Evolutionary conservation across 2,888 invertebrate genomes (phyloP), one percentile per base, ranked within the genome.

Genomic region (Drosophila affinis): DNA sequence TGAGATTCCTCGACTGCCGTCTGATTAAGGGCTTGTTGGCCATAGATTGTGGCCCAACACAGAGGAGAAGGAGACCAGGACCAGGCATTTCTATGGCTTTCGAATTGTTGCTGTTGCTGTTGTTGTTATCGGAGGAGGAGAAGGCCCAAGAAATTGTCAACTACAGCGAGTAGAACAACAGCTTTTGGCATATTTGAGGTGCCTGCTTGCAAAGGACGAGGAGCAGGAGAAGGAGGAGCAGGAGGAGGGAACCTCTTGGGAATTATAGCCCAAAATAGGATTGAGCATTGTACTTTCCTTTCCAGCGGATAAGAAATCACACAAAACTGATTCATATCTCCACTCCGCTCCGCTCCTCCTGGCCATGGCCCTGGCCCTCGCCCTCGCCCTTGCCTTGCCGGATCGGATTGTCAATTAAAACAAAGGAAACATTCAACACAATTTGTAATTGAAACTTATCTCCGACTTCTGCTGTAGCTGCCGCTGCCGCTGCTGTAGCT

Each of bases 391-490:
- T n/a, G 48, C 29, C 14, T 58, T 27, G 57, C 67, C 51, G 63
- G 60, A 61, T 73, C 51, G 63, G 60, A 61, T 73, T 80, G 79
- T 79, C 85, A 82, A 82, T 85, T 82, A 82, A 85, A 81, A 71
- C 54, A 51, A 63, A 56, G 57, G 70, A 79, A 75, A 76, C 80
- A 82, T 80, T 65, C 63, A 67, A 79, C 59, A 82, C 82, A 85
- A 85, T 85, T 82, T 82, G 85, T 82, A 82, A 82, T 82, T 82
- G 85, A 85, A 82, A 85, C 82, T 82, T 82, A 82, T 82, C 82
- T 78, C 58, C 62, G 18, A 53, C 48, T 14, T 12, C 12, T 34
- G 12, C 34, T 34, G 9, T 4, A 0, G 3, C 32, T 10, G 9
- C 29, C 9, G 9, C 32, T 32, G 10, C 14, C n/a, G 39, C 39